Evolutionary conservation across 2,113 vertebrate genomes (phyloP).

Genomic region (Mastomys natalensis): DNA sequence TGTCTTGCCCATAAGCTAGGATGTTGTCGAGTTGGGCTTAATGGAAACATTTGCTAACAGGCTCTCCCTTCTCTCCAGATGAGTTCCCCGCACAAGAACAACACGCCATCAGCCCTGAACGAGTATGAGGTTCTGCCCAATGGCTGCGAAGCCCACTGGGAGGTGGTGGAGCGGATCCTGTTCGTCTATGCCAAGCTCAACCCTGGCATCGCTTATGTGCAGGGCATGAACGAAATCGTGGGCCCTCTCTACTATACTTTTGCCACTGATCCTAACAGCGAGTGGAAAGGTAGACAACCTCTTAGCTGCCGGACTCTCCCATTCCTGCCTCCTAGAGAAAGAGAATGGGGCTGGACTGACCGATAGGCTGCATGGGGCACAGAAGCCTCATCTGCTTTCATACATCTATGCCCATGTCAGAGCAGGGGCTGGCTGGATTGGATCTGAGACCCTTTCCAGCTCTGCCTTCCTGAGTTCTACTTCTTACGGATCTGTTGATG

Average conservation of each 20-base stretch:
- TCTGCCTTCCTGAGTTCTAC: neutral
- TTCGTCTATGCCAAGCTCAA: slow-evolving; percentile 99
- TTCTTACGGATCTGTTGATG: neutral
- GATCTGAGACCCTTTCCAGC: neutral
- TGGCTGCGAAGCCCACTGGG: slow-evolving; percentile 97
- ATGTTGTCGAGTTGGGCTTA: neutral
- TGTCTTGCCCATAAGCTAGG: neutral
- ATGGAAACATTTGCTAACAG: rapidly evolving
- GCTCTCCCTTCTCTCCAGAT: slow-evolving; percentile 87
- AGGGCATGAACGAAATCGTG: slow-evolving; percentile 99
- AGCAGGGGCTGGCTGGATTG: no score
- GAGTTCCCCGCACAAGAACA: slow-evolving; percentile 93
- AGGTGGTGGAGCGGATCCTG: slow-evolving; percentile 98
- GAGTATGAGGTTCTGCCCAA: slow-evolving; percentile 95
- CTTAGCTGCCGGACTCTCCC: neutral
- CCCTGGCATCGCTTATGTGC: slow-evolving; percentile 97
- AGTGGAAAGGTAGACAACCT: slow-evolving; percentile 93
- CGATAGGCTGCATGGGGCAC: rapidly evolving
- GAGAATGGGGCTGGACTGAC: neutral
- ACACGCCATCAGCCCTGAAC: slow-evolving; percentile 89
- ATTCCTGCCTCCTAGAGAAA: neutral
- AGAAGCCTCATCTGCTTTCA: no score
- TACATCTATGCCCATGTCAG: neutral
- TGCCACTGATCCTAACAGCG: slow-evolving; percentile 94
- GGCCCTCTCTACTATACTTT: slow-evolving; percentile 99